Percentiles rank a stretch among this genome's conserved stretches.
Conservation (phyloP, 2,113 vertebrate species). For the Bos indicus region DNA sequence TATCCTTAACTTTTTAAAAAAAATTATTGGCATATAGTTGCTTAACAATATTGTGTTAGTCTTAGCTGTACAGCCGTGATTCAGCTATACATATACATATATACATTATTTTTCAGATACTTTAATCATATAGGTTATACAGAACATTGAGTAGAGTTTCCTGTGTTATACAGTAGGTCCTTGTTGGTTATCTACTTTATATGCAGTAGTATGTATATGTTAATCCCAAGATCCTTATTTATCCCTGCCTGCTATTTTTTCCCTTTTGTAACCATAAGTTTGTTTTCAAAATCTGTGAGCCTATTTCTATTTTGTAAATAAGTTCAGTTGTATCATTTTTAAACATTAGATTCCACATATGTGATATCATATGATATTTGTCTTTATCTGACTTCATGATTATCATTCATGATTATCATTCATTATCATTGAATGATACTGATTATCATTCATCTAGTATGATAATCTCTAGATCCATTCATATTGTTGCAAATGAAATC, state of each 20-base stretch:
- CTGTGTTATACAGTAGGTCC: neutral
- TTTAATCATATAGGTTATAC: neutral
- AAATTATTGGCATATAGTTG: neutral
- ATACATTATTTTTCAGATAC: neutral
- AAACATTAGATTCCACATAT: neutral
- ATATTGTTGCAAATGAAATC: neutral
- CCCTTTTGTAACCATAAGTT: neutral
- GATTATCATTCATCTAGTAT: neutral
- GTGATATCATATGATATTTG: neutral
- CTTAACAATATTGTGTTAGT: neutral
- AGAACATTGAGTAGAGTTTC: neutral
- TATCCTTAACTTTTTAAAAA: neutral
- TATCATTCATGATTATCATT: neutral
- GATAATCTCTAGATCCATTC: neutral
- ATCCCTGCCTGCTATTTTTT: neutral
- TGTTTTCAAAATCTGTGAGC: neutral
- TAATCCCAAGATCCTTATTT: neutral
- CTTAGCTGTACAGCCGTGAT: neutral
- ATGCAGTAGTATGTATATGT: neutral
- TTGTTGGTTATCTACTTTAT: neutral
- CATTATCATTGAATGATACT: neutral
- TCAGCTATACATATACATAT: neutral
- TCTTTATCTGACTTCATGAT: neutral
- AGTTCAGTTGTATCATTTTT: neutral
- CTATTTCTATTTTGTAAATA: neutral